A percentile compares a stretch with the other conserved stretches of the same genome.
Evolutionary conservation across 2,888 invertebrate species (phyloP).

Genomic region (Iphiclides podalirius): DNA sequence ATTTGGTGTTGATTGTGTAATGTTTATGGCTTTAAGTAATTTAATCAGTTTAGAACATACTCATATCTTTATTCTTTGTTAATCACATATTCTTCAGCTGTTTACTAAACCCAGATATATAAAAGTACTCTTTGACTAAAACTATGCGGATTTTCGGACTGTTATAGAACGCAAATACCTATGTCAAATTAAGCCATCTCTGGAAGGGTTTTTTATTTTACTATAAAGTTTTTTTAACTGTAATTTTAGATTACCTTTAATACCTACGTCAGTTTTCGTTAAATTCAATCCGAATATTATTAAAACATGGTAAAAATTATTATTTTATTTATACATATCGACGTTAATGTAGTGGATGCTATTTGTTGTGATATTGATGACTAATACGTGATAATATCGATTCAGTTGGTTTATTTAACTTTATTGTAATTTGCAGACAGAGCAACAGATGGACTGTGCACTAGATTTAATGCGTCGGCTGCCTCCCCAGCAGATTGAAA

Average conservation of each 20-base stretch:
- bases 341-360: constrained; percentile 17
- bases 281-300: constrained; percentile 8
- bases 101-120: no score
- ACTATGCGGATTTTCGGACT: no score
- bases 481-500: constrained; percentile 99
- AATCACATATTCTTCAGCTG: no score
- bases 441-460: constrained; percentile 99
- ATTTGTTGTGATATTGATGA: constrained; percentile 73
- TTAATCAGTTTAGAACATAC: no score
- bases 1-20: no score
- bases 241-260: constrained; percentile 9
- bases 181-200: constrained; percentile 19
- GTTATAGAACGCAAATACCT: constrained; percentile 14
- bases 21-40: no score
- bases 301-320: constrained; percentile 34
- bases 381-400: constrained; percentile 58
- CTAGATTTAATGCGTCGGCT: constrained; percentile 98
- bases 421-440: constrained; percentile 83
- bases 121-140: no score
- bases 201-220: constrained; percentile 22
- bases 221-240: constrained; percentile 11
- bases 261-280: constrained; percentile 12
- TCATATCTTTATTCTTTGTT: no score
- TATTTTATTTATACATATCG: constrained; percentile 28
- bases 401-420: constrained; percentile 37